Conservation (phyloP, 35 echinoderm and acorn worm species). For the Amphiura filiformis region DNA sequence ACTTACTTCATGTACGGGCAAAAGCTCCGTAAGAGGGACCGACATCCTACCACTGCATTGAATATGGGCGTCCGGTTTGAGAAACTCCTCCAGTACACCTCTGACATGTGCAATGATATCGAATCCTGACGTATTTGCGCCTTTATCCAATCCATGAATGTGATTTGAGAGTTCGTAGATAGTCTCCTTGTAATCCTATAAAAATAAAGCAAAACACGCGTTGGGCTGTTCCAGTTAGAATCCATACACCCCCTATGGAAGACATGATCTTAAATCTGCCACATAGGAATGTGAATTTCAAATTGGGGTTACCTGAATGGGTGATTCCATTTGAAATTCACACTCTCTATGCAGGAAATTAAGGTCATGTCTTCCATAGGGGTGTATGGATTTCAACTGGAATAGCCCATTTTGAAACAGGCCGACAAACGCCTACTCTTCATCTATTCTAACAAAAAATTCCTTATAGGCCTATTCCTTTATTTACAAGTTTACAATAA, state of each 20-base stretch:
- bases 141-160: background rate
- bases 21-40: slow-evolving; percentile 27
- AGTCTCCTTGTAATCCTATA: background rate
- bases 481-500: no score
- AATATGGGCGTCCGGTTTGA: slow-evolving; percentile 21
- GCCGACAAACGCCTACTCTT: background rate
- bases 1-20: slow-evolving; percentile 24
- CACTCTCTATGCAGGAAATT: no score
- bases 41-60: slow-evolving; percentile 23
- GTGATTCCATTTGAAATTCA: no score
- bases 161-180: background rate
- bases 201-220: background rate
- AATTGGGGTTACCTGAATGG: no score
- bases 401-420: no score
- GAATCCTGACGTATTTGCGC: background rate
- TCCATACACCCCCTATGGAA: no score
- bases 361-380: no score
- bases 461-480: no score
- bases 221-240: background rate
- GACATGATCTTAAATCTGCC: no score
- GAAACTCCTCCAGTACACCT: background rate
- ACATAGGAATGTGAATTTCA: no score
- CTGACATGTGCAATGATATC: background rate
- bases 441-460: no score
- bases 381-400: no score